Evolutionary conservation across 2,888 invertebrate genomes (phyloP).

Genomic region (Microctonus aethiopoides): DNA sequence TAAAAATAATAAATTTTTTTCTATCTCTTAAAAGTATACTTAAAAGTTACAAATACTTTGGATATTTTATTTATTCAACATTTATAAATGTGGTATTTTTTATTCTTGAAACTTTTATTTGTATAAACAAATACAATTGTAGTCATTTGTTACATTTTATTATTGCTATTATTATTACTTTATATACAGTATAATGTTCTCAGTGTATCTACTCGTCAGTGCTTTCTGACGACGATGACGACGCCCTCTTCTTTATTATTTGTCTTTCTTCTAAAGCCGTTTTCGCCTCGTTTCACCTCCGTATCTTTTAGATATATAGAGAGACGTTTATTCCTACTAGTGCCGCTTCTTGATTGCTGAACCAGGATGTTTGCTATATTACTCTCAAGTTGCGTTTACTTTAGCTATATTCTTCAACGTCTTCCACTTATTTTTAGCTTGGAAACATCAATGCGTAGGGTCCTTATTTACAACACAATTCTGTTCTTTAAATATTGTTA

Average conservation of each 20-base stretch:
- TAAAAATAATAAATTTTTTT: background rate
- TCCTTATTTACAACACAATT: background rate
- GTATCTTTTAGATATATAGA: background rate
- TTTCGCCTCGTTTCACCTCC: constrained; percentile 1
- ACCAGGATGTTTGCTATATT: constrained; percentile 20
- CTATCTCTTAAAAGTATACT: too few species aligned
- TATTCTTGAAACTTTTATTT: background rate
- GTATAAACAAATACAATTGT: background rate
- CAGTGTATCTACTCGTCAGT: background rate
- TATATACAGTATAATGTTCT: too few species aligned
- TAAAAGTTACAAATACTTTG: too few species aligned
- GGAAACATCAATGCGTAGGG: background rate
- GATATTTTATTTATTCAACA: constrained; percentile 57
- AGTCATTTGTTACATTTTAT: background rate
- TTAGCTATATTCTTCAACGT: background rate
- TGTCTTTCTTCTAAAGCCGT: background rate
- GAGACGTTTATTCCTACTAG: background rate
- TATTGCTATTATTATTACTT: background rate
- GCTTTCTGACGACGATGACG: background rate
- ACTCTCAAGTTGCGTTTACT: constrained; percentile 16
- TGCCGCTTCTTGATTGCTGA: constrained; percentile 12
- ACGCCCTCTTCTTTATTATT: background rate
- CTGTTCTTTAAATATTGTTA: background rate
- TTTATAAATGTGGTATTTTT: constrained; percentile 55
- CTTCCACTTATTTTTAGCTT: background rate